phyloP scores from a whole-genome alignment of 2,888 invertebrate species.

The Odontocerum albicorne region DNA sequence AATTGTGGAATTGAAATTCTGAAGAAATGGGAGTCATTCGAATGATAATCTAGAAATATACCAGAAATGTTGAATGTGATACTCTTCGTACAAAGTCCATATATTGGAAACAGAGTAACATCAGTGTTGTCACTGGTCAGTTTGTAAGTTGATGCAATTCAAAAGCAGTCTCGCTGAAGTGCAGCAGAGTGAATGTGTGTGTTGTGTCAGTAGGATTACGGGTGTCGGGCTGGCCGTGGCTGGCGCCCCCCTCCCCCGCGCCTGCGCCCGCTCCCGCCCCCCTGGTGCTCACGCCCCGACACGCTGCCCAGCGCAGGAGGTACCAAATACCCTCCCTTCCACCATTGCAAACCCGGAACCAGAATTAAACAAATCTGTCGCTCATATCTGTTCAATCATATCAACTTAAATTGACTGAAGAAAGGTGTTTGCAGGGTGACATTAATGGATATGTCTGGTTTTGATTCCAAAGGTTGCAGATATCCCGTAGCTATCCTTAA shows the following conservation, averaged over 20 bases:
- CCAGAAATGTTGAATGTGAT: too few relatives aligned
- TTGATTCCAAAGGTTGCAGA: conserved; percentile 25
- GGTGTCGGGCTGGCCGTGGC: conserved; percentile 76
- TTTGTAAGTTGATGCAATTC: too few relatives aligned
- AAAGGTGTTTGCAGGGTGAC: conserved; percentile 14
- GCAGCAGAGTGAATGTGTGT: conserved; percentile 46
- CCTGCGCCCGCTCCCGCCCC: conserved; percentile 62
- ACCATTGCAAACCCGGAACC: conserved; percentile 36
- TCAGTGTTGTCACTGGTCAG: too few relatives aligned
- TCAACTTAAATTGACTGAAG: not conserved
- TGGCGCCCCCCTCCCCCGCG: conserved; percentile 64
- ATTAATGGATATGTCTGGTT: conserved; percentile 16
- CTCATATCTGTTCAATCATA: conserved; percentile 14
- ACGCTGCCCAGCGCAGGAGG: conserved; percentile 74
- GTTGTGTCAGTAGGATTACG: conserved; percentile 69
- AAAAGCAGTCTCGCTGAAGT: too few relatives aligned
- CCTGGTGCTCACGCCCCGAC: conserved; percentile 72
- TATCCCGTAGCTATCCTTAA: conserved; percentile 30
- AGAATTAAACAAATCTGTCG: not conserved
- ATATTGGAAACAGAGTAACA: too few relatives aligned
- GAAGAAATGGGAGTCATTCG: too few relatives aligned
- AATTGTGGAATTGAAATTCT: too few relatives aligned
- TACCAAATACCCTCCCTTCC: conserved; percentile 47
- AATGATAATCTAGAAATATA: too few relatives aligned
- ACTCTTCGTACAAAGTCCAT: too few relatives aligned